Conservation (phyloP, 2,797 vertebrate species). For the Platyrinchus mystaceus region DNA sequence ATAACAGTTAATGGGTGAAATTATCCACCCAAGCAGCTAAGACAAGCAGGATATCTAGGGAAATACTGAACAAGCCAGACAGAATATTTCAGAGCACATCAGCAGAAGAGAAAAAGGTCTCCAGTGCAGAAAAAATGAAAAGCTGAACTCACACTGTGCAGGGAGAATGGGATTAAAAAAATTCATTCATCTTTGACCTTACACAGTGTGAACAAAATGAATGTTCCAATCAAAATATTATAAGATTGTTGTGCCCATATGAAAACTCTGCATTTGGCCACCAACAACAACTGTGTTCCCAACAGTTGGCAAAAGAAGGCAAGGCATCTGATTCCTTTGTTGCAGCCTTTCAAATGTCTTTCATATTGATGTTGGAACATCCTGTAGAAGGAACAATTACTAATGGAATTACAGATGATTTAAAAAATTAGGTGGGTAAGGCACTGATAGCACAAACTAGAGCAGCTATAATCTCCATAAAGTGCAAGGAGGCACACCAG, state of each 20-base stretch:
- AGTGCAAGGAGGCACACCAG: neutral
- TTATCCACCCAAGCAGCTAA: neutral
- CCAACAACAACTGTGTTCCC: neutral
- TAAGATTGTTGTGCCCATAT: neutral
- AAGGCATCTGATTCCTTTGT: neutral
- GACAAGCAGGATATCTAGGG: neutral
- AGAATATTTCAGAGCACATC: constrained; percentile 26
- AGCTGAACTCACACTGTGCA: constrained; percentile 12
- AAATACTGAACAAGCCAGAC: constrained; percentile 2
- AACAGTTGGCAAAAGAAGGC: constrained; percentile 10
- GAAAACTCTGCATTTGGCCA: constrained; percentile 2
- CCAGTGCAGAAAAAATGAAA: constrained; percentile 29
- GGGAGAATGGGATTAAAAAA: constrained; percentile 30
- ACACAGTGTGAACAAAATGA: neutral
- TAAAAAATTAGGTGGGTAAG: neutral
- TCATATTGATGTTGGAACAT: neutral
- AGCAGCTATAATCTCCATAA: constrained; percentile 3
- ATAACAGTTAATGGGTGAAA: neutral
- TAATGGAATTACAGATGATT: neutral
- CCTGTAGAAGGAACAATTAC: neutral
- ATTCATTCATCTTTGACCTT: constrained; percentile 31
- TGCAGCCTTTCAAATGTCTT: constrained; percentile 7
- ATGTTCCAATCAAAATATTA: constrained; percentile 9
- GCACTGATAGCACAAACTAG: neutral
- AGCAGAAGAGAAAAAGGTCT: neutral